These are phyloP conservation scores for Pseudomugil tenellus DNA, from an alignment of 2,797 vertebrate species.

Conservation along the genomic window DNA sequence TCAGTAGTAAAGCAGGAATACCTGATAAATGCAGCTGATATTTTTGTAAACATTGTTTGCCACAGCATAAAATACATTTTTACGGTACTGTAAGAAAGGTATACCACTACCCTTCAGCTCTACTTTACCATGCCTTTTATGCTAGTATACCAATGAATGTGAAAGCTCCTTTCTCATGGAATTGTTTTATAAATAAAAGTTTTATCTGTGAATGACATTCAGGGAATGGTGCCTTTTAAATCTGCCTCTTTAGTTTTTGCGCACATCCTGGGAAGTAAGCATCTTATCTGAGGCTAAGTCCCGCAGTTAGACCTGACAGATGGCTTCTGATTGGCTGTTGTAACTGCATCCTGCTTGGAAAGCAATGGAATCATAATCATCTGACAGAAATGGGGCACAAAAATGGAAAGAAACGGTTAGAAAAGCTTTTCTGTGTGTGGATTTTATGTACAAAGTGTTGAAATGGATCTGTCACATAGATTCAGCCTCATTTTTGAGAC, in stretches of 20 bases:
- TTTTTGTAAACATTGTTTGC: constrained; percentile 66
- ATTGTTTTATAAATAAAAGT: constrained; percentile 80
- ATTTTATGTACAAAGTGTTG: constrained; percentile 3
- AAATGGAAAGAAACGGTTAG: constrained; percentile 12
- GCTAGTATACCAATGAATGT: constrained; percentile 85
- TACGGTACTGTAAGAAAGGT: constrained; percentile 45
- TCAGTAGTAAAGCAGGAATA: constrained; percentile 64
- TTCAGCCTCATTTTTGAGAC: not conserved
- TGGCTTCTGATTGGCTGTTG: constrained; percentile 62
- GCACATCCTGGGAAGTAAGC: constrained; percentile 24
- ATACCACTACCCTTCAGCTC: constrained; percentile 46
- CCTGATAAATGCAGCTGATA: constrained; percentile 68
- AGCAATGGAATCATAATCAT: constrained; percentile 35
- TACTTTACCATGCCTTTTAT: constrained; percentile 69
- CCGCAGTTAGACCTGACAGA: constrained; percentile 27
- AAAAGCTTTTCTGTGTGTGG: not conserved
- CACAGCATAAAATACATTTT: constrained; percentile 37
- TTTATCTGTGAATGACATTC: constrained; percentile 65
- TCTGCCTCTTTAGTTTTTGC: constrained; percentile 19
- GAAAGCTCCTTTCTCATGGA: constrained; percentile 75
- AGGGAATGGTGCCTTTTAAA: constrained; percentile 29
- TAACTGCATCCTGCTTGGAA: constrained; percentile 25
- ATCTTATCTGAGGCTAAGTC: constrained; percentile 48
- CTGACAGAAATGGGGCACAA: constrained; percentile 72
- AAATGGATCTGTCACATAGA: constrained; percentile 1